Evolutionary conservation across 1,140 invertebrate genomes (phyloP).

Genomic region (Plectrocnemia conspersa): DNA sequence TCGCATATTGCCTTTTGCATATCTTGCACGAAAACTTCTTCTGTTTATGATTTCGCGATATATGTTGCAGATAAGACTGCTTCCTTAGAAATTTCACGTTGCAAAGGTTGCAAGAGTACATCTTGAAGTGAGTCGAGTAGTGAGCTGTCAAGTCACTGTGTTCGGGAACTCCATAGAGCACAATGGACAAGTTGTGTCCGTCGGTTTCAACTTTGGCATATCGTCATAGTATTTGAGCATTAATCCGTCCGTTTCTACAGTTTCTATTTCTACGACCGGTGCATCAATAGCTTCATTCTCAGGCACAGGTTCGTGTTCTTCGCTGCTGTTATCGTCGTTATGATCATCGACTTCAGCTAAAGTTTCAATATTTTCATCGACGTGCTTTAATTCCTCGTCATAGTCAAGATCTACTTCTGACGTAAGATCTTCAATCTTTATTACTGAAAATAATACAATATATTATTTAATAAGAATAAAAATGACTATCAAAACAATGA

Average conservation of each 20-base stretch:
- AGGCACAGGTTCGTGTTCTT: background rate
- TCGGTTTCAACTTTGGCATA: slow-evolving; percentile 9
- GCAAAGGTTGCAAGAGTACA: slow-evolving; percentile 19
- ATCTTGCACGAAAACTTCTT: slow-evolving; percentile 9
- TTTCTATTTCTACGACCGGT: background rate
- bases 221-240: no score
- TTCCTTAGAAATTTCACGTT: background rate
- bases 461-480: no score
- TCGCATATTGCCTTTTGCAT: slow-evolving; percentile 14
- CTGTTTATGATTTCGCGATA: background rate
- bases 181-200: slow-evolving; percentile 4
- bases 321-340: no score
- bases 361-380: no score
- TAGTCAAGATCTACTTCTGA: no score
- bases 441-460: no score
- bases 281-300: background rate
- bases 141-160: slow-evolving; percentile 1
- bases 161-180: background rate
- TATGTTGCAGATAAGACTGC: background rate
- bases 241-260: background rate
- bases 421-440: no score
- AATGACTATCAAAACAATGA: no score
- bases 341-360: no score
- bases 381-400: no score
- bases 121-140: slow-evolving; percentile 8